These are phyloP conservation scores for Watsonalla binaria DNA, from an alignment of 2,888 invertebrate genomes.

Conservation along the genomic window DNA sequence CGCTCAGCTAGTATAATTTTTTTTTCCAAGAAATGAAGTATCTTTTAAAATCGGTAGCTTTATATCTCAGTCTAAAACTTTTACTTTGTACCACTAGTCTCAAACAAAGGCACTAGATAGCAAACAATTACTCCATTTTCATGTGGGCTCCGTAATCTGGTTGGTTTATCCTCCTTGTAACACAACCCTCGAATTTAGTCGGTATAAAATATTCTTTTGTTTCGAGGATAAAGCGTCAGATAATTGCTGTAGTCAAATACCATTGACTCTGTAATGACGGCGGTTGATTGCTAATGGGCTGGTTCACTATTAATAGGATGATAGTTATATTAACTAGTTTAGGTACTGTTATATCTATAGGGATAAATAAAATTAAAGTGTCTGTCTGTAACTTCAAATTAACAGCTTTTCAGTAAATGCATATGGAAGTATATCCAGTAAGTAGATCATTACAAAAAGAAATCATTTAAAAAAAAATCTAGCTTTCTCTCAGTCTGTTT, in stretches of 20 bases:
- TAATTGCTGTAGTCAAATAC: conserved; percentile 18
- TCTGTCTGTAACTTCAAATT: no score
- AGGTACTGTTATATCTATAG: no score
- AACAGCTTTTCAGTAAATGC: no score
- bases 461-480: no score
- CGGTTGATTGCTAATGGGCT: neutral
- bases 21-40: no score
- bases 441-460: no score
- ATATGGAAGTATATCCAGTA: no score
- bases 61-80: neutral
- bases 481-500: no score
- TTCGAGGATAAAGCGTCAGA: conserved; percentile 21
- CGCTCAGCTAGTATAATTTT: no score
- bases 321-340: no score
- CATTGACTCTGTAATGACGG: conserved; percentile 2
- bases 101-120: conserved; percentile 48
- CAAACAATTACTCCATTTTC: conserved; percentile 55
- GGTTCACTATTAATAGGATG: no score
- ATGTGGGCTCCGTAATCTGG: conserved; percentile 43
- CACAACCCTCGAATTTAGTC: conserved; percentile 35
- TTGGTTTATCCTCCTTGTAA: conserved; percentile 33
- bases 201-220: conserved; percentile 30
- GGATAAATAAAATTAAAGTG: no score
- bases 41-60: neutral
- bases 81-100: conserved; percentile 13